A percentile compares a stretch with the other conserved stretches of the same genome.
phyloP scores from a whole-genome alignment of 2,797 vertebrate species.

The Falco berigora region DNA sequence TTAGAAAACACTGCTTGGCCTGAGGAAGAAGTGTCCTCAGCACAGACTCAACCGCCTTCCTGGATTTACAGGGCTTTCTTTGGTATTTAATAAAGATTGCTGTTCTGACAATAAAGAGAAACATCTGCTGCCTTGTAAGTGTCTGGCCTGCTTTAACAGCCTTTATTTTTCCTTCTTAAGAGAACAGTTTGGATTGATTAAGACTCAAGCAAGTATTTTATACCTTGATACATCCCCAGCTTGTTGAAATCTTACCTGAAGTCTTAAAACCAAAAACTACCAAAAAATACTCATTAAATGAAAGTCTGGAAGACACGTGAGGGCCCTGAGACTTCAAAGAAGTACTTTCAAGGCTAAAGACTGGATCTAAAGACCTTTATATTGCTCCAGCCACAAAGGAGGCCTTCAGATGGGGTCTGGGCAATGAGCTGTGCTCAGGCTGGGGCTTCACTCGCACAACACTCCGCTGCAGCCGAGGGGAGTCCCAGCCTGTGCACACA shows the following conservation, averaged over 20 bases:
- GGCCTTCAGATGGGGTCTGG: not conserved
- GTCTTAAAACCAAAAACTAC: not conserved
- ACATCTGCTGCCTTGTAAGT: conserved; percentile 41
- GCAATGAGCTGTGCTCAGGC: not conserved
- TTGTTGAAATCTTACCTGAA: conserved; percentile 49
- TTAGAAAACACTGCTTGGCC: not conserved
- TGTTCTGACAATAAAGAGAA: conserved; percentile 52
- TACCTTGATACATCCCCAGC: not conserved
- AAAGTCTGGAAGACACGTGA: conserved; percentile 23
- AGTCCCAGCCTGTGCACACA: not conserved
- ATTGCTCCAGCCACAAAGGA: not conserved
- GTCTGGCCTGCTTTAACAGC: conserved; percentile 1
- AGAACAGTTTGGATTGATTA: conserved; percentile 46
- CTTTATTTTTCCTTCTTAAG: conserved; percentile 15
- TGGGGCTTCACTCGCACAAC: not conserved
- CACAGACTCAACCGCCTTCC: not conserved
- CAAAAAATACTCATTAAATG: not conserved
- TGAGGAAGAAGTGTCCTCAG: conserved; percentile 34
- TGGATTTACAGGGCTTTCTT: conserved; percentile 45
- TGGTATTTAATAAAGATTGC: conserved; percentile 63
- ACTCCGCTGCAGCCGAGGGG: not conserved
- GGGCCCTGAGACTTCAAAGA: conserved; percentile 31
- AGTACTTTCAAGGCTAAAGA: not conserved
- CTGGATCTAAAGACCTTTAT: not conserved
- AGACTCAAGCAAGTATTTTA: not conserved